Conservation (phyloP, 2,888 invertebrate genomes). For the Bimastos eiseni region DNA sequence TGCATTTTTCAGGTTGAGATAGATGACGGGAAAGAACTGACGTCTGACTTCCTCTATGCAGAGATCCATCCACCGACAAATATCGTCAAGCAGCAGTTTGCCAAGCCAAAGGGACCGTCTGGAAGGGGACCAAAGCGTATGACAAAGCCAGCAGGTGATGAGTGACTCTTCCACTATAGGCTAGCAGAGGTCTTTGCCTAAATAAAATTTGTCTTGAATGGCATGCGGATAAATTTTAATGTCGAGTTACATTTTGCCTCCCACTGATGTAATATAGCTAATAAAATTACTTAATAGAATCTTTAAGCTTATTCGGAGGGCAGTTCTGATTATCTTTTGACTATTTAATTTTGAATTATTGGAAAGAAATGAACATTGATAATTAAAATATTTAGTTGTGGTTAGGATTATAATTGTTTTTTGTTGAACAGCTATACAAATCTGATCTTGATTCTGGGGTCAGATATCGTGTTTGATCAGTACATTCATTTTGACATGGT, state of each 20-base stretch:
- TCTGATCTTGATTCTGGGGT: background rate
- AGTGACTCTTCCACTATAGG: background rate
- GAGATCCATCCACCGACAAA: slow-evolving; percentile 89
- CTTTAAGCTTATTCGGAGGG: background rate
- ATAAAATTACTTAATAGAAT: background rate
- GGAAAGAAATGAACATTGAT: background rate
- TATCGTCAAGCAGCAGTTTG: slow-evolving; percentile 68
- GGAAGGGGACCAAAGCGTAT: slow-evolving; percentile 87
- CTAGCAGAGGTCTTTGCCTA: background rate
- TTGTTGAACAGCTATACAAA: background rate
- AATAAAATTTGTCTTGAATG: background rate
- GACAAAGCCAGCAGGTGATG: slow-evolving; percentile 31
- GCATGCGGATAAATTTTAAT: background rate
- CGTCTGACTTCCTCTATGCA: slow-evolving; percentile 85
- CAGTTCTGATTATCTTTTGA: background rate
- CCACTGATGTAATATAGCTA: background rate
- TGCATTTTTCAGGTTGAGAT: slow-evolving; percentile 76
- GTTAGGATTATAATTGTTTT: background rate
- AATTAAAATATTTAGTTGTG: background rate
- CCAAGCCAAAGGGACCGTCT: slow-evolving; percentile 94
- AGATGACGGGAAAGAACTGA: slow-evolving; percentile 84
- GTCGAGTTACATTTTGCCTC: slow-evolving; percentile 6
- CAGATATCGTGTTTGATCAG: background rate
- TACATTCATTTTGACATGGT: background rate
- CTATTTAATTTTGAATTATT: background rate